Base-by-base conservation (phyloP, 2,113 vertebrate genomes). In the Gallinago media region DNA sequence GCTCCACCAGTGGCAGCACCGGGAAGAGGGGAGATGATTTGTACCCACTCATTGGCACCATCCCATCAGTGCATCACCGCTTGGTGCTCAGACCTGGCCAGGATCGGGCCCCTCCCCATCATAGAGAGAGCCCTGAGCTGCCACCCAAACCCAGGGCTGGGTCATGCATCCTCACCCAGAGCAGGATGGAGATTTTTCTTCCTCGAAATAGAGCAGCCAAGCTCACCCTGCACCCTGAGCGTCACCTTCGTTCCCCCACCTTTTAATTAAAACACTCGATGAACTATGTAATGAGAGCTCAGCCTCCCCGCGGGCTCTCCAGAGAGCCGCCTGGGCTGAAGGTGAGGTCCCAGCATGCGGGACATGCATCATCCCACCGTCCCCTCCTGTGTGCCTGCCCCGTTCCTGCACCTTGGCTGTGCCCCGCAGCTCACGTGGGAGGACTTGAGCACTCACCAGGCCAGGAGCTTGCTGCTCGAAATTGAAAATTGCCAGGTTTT, bases 151-250 rank as follows among this genome's bases (percentile, higher is more conserved):
- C 7, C 5, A 8, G 25, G 29, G 27, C 2, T n/a, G 55, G 56
- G 38, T 31, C 0, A 0, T 3, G 22, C 5, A 19, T 12, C 68
- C 1, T 0, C 0, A 0, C 27, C 49, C 12, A 0, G 67, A 50
- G 47, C 46, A 8, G 76, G 50, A n/a, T 1, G 2, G 74, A 62
- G n/a, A 40, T 9, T 74, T 80, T 11, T 63, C 22, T 63, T 63
- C 61, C 46, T 6, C 0, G 3, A 36, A 71, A 36, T 1, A 0
- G 12, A 2, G 36, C 68, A 59, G 72, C 63, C 3, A 0, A 47
- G 70, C 65, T 82, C 70, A 22, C 13, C 50, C 71, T 4, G 50
- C 78, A 72, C 52, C 49, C 50, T 3, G 4, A 54, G 84, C 42
- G 65, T 32, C 62, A 25, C 50, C 76, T 76, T 55, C 47, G n/a